These are phyloP conservation scores for Pristis pectinata DNA, from an alignment of 2,797 vertebrate species.

Conservation along the genomic window DNA sequence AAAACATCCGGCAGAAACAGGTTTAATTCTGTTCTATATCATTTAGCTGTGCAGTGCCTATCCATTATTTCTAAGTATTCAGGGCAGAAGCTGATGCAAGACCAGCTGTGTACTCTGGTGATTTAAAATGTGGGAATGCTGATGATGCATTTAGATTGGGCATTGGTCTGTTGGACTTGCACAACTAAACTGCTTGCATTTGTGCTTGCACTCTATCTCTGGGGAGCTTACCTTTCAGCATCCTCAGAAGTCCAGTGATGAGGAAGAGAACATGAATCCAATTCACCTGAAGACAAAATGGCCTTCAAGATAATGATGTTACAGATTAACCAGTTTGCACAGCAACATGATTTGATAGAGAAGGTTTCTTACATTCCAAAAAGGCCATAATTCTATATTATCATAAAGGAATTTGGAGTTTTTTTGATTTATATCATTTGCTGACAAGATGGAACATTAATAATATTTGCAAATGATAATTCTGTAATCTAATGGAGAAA, in stretches of 20 bases:
- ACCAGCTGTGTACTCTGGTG: no score
- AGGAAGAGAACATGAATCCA: background rate
- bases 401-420: background rate
- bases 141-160: no score
- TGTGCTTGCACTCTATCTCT: background rate
- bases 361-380: background rate
- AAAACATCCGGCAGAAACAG: no score
- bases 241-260: background rate
- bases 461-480: background rate
- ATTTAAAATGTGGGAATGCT: no score
- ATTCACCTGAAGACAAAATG: background rate
- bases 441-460: background rate
- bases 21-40: no score
- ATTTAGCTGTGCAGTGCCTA: no score
- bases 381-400: background rate
- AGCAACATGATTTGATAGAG: background rate
- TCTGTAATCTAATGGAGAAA: background rate
- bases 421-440: background rate
- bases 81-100: no score
- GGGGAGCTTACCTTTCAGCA: background rate
- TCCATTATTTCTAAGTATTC: no score
- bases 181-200: background rate
- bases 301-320: background rate
- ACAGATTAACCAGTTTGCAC: background rate
- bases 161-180: background rate